Percentiles rank a stretch among this genome's conserved stretches.
Conservation (phyloP, 1,140 invertebrate species). For the Ceratina calcarata region DNA sequence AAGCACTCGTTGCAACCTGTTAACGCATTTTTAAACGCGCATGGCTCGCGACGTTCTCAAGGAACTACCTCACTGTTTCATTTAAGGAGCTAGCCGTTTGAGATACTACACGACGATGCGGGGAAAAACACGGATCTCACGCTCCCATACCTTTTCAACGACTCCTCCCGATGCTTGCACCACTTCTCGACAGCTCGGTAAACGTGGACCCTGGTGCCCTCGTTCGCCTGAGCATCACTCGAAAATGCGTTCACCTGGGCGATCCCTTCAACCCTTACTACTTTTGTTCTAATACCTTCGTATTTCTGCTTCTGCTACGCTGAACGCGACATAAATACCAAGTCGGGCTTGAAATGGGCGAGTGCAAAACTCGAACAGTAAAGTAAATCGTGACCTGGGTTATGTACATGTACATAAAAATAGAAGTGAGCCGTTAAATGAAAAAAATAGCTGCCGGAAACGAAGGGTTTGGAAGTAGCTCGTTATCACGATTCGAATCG, state of each 20-base stretch:
- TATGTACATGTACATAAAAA: too few relatives aligned
- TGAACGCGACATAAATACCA: not conserved
- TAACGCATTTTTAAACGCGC: constrained; percentile 43
- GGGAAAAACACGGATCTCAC: not conserved
- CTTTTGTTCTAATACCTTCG: not conserved
- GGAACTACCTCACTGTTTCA: constrained; percentile 3
- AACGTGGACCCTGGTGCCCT: constrained; percentile 8
- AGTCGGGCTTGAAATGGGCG: not conserved
- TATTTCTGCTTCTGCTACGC: not conserved
- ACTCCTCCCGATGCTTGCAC: constrained; percentile 28
- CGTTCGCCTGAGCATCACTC: not conserved
- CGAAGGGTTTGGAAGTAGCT: too few relatives aligned
- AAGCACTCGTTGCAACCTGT: constrained; percentile 39
- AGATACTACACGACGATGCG: constrained; percentile 14
- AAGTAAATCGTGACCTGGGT: too few relatives aligned
- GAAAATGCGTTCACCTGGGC: constrained; percentile 18
- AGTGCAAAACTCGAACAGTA: not conserved
- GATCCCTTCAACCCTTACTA: not conserved
- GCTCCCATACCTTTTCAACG: constrained; percentile 24
- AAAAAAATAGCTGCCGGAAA: too few relatives aligned
- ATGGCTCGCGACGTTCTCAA: constrained; percentile 29
- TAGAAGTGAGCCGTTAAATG: too few relatives aligned
- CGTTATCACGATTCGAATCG: too few relatives aligned
- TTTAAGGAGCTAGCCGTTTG: not conserved
- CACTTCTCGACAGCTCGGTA: constrained; percentile 39